phyloP scores from a whole-genome alignment of 2,113 vertebrate species.

The Setophaga petechia region DNA sequence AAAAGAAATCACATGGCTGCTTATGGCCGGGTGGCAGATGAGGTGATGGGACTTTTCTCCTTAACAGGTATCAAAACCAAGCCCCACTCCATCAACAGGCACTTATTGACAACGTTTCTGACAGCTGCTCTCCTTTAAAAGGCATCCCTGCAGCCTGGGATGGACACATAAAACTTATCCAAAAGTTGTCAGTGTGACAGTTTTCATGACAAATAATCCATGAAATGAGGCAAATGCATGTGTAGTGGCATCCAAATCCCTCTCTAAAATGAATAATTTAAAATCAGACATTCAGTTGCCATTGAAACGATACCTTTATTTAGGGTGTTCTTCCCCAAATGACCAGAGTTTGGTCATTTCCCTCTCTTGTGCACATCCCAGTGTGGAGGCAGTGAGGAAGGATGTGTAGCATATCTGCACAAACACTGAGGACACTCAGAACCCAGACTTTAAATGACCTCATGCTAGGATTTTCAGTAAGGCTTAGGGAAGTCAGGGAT shows the following conservation, averaged over 20 bases:
- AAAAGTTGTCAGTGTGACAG: not conserved
- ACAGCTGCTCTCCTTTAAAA: not conserved
- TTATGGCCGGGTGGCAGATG: not conserved
- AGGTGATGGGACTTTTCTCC: not conserved
- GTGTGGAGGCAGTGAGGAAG: not conserved
- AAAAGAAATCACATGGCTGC: not conserved
- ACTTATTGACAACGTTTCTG: not conserved
- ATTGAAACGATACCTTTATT: not conserved
- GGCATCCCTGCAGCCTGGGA: not conserved
- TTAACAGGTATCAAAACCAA: not conserved
- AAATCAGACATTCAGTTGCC: not conserved
- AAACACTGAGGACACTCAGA: not conserved
- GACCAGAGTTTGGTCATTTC: not conserved
- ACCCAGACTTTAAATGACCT: not conserved
- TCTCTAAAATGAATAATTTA: not conserved
- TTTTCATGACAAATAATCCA: not conserved
- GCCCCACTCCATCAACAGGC: not conserved
- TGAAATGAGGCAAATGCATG: not conserved
- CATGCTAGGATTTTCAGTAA: not conserved
- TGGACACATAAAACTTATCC: not conserved
- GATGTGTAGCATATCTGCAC: fast-evolving
- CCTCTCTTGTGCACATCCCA: not conserved
- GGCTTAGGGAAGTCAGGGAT: not conserved
- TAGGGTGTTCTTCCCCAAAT: not conserved
- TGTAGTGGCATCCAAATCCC: not conserved